phyloP scores from a whole-genome alignment of 2,797 vertebrate species.

The Thripadectes ignobilis region DNA sequence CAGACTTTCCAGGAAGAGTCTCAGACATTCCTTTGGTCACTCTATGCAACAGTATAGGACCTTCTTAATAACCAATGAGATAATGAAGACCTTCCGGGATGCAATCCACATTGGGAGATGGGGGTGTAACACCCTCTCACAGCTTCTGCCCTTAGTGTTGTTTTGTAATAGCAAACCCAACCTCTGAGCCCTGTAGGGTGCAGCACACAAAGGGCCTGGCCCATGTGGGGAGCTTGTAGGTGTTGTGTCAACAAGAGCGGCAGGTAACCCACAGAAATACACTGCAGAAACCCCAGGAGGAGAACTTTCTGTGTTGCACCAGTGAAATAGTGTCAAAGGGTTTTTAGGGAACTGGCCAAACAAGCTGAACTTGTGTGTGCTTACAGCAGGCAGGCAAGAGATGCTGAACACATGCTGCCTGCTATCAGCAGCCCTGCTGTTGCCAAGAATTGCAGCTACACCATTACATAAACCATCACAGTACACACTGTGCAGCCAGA shows the following conservation, averaged over 20 bases:
- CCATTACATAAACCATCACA: constrained; percentile 17
- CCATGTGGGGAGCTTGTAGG: rapidly evolving
- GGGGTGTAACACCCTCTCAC: neutral
- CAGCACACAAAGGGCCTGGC: neutral
- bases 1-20: neutral
- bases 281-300: neutral
- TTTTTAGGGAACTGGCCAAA: neutral
- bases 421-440: constrained; percentile 19
- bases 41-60: neutral
- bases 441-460: constrained; percentile 23
- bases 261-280: neutral
- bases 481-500: constrained; percentile 33
- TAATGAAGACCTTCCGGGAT: neutral
- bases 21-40: neutral
- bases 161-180: rapidly evolving
- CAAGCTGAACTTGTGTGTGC: rapidly evolving
- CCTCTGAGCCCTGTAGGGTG: neutral
- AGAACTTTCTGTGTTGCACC: neutral
- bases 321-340: neutral
- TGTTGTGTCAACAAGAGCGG: neutral
- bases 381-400: neutral
- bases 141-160: neutral
- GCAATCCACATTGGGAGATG: neutral
- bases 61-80: neutral
- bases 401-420: neutral